Evolutionary conservation across 2,888 invertebrate species (phyloP), one percentile per base, ranked within the genome.

Genomic region (Drosophila algonquin): DNA sequence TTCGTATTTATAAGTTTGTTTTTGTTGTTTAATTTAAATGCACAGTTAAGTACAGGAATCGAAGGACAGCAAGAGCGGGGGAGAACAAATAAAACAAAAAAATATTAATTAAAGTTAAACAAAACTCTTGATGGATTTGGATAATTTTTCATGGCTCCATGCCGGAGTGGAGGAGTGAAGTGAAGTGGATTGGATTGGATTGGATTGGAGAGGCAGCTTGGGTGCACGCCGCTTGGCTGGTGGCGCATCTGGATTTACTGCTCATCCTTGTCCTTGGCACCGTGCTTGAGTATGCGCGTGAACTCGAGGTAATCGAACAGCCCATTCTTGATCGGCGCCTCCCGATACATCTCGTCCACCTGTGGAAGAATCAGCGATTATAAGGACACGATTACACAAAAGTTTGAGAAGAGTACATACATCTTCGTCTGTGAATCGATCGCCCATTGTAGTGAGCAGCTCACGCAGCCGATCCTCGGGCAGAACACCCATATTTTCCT

Each of bases 281-380:
- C 99, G 89, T 99, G 99, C 92, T 99, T 99, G 84, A 99, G 94
- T 90, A 99, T 99, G 90, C 99, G 96, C 44, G 99, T 99, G 92
- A 99, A 99, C 93, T 99, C 99, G 57, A 98, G 95, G 91, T 99
- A 99, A 93, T 99, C 98, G 91, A 99, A 99, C 91, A 98, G 94
- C 55, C 95, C 96, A 77, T 93, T 93, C 88, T 98, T 97, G 89
- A 99, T 99, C 4, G 99, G 99, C 40, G 99, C 99, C 93, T 99
- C 99, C 6, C 99, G 94, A 90, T 98, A 97, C 97, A 99, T 98
- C 92, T 99, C 99, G 92, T 99, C 99, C 0, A 99, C 98, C 92
- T 92, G 71, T 0, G 44, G 2, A 32, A 55, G 50, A 21, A 12
- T n/a, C 10, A 7, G 12, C 14, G 40, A 18, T 18, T 9, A 9